These are phyloP conservation scores for Thunnus thynnus DNA, from an alignment of 2,113 vertebrate genomes.

Conservation along the genomic window DNA sequence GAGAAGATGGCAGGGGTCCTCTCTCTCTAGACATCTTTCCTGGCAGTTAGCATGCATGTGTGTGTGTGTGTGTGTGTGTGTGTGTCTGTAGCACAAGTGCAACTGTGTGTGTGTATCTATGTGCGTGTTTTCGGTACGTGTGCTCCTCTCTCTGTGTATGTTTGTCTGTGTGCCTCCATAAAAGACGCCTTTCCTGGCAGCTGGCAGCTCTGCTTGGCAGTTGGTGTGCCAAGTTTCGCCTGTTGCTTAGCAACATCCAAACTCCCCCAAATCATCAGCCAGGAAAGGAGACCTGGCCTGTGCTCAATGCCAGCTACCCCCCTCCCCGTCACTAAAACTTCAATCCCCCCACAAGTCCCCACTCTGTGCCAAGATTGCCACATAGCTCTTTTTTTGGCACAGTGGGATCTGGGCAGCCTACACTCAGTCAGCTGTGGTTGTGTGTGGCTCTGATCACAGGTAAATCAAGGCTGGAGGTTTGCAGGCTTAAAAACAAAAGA, in stretches of 20 bases:
- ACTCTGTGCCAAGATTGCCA: constrained; percentile 70
- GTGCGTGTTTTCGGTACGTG: constrained; percentile 32
- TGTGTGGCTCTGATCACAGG: constrained; percentile 64
- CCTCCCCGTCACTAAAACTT: constrained; percentile 56
- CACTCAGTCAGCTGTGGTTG: constrained; percentile 62
- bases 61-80: constrained; percentile 27
- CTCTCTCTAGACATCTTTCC: constrained; percentile 78
- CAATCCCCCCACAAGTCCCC: constrained; percentile 53
- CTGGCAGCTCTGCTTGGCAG: constrained; percentile 81
- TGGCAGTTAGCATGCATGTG: constrained; percentile 62
- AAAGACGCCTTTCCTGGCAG: constrained; percentile 85
- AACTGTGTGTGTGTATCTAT: constrained; percentile 62
- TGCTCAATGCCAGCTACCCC: constrained; percentile 66
- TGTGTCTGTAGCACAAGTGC: constrained; percentile 32
- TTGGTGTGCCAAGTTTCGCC: constrained; percentile 82
- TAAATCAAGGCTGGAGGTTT: constrained; percentile 45
- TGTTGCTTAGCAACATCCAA: constrained; percentile 87
- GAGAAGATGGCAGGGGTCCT: constrained; percentile 78
- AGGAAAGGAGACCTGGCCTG: constrained; percentile 74
- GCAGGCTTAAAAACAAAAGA: constrained; percentile 23
- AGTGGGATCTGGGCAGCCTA: constrained; percentile 53
- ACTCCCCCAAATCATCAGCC: constrained; percentile 83
- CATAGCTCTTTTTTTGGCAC: constrained; percentile 64
- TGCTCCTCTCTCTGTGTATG: constrained; percentile 50
- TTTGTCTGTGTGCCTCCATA: constrained; percentile 77